Conservation (phyloP, 2,888 invertebrate species). For the Mythimna pallens region DNA sequence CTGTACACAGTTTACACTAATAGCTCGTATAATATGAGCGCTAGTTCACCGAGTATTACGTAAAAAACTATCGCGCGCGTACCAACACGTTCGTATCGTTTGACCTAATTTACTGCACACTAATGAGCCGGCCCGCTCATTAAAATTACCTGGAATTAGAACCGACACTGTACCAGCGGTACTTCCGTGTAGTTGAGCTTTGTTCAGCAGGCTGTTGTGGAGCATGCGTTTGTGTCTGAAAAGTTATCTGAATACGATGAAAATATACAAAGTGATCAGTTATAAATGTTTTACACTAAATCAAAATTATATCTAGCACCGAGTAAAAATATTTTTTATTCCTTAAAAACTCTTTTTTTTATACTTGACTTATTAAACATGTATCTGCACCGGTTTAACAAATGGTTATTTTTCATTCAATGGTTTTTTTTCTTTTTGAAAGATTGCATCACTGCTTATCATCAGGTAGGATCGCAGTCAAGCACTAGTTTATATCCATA, state of each 20-base stretch:
- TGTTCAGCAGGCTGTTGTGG: background rate
- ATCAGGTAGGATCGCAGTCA: too few relatives aligned
- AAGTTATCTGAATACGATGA: background rate
- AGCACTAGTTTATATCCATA: too few relatives aligned
- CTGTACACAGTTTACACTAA: conserved; percentile 1
- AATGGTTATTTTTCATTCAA: too few relatives aligned
- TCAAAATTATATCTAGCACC: too few relatives aligned
- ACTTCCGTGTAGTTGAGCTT: background rate
- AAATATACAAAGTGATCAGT: too few relatives aligned
- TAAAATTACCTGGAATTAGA: conserved; percentile 11
- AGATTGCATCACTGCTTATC: too few relatives aligned
- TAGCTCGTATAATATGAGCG: conserved; percentile 11
- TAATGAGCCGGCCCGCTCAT: conserved; percentile 32
- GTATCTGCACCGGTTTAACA: too few relatives aligned
- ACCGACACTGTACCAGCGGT: background rate
- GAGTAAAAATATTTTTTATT: too few relatives aligned
- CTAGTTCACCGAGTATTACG: conserved; percentile 18
- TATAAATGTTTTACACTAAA: too few relatives aligned
- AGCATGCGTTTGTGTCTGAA: background rate
- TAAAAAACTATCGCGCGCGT: conserved; percentile 1
- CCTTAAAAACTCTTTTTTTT: too few relatives aligned
- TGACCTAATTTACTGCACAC: conserved; percentile 18
- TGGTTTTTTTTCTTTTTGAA: too few relatives aligned
- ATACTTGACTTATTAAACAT: too few relatives aligned
- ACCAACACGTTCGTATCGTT: conserved; percentile 15